These are phyloP conservation scores for Eriosoma lanigerum DNA, from an alignment of 1,140 invertebrate genomes.

Conservation along the genomic window DNA sequence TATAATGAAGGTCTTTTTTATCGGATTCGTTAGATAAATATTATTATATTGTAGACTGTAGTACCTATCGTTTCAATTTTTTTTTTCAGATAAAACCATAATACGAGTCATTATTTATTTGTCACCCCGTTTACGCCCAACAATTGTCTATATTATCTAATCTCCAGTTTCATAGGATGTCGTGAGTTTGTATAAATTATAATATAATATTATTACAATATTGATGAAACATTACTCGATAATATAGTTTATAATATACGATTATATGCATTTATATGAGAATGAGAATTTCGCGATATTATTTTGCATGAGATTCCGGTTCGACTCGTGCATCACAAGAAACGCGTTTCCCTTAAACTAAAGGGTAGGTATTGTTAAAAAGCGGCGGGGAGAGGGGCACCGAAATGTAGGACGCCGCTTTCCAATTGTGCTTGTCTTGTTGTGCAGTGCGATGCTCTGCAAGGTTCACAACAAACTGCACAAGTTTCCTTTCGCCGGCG, in stretches of 20 bases:
- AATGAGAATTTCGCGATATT: too few relatives aligned
- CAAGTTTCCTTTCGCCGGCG: slow-evolving; percentile 8
- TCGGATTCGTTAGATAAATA: too few relatives aligned
- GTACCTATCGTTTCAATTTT: too few relatives aligned
- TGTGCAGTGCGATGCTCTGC: too few relatives aligned
- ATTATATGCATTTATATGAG: too few relatives aligned
- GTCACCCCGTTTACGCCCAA: neutral
- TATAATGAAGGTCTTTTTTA: too few relatives aligned
- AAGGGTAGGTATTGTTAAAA: neutral
- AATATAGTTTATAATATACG: too few relatives aligned
- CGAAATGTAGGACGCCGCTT: slow-evolving; percentile 38
- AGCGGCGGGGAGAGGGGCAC: too few relatives aligned
- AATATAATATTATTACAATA: too few relatives aligned
- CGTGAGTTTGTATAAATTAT: neutral
- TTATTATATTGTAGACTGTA: too few relatives aligned
- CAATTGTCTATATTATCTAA: neutral
- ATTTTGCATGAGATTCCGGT: slow-evolving; percentile 5
- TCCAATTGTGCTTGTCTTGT: neutral
- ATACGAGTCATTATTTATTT: neutral
- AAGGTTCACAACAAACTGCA: neutral
- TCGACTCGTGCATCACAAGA: neutral
- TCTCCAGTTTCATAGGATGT: slow-evolving; percentile 1
- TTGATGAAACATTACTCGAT: too few relatives aligned
- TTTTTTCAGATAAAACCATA: too few relatives aligned
- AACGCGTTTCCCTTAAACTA: neutral